A percentile compares a stretch with the other conserved stretches of the same genome.
Conservation (phyloP, 2,888 invertebrate species). For the Muschampia plurimacula region DNA sequence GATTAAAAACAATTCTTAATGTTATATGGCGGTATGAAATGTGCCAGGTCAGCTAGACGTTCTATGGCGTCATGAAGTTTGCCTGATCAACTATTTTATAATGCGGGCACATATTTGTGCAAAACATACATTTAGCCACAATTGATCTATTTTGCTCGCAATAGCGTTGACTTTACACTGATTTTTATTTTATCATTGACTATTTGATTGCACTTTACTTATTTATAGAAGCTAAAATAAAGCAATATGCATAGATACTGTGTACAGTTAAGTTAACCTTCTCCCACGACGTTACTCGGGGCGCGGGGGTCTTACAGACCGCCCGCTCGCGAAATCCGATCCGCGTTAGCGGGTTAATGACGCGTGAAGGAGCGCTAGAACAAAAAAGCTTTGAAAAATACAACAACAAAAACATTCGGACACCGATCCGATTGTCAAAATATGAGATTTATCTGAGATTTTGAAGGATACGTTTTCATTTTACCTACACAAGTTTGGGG, state of each 20-base stretch:
- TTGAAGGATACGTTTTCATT: background rate
- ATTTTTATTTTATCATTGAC: too few relatives aligned
- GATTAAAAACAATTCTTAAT: too few relatives aligned
- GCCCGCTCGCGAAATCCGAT: slow-evolving; percentile 47
- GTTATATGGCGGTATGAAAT: too few relatives aligned
- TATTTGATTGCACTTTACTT: too few relatives aligned
- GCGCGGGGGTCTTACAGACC: slow-evolving; percentile 6
- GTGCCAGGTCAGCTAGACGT: too few relatives aligned
- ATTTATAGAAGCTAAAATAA: too few relatives aligned
- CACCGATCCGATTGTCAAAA: slow-evolving; percentile 41
- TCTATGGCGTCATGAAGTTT: too few relatives aligned
- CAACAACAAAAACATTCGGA: slow-evolving; percentile 43
- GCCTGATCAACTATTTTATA: too few relatives aligned
- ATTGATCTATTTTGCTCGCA: too few relatives aligned
- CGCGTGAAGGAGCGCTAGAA: slow-evolving; percentile 49
- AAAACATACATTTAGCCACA: background rate
- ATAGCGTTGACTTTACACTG: too few relatives aligned
- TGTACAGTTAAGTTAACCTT: slow-evolving; percentile 16
- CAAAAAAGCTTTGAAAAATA: slow-evolving; percentile 36
- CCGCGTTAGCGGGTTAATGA: slow-evolving; percentile 48
- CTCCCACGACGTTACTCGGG: slow-evolving; percentile 7
- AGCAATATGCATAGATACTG: background rate
- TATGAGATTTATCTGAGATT: slow-evolving; percentile 35
- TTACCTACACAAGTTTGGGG: background rate
- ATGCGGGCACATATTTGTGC: too few relatives aligned